Base-by-base conservation (phyloP, 2,888 invertebrate species). In the Dynastes tityus region DNA sequence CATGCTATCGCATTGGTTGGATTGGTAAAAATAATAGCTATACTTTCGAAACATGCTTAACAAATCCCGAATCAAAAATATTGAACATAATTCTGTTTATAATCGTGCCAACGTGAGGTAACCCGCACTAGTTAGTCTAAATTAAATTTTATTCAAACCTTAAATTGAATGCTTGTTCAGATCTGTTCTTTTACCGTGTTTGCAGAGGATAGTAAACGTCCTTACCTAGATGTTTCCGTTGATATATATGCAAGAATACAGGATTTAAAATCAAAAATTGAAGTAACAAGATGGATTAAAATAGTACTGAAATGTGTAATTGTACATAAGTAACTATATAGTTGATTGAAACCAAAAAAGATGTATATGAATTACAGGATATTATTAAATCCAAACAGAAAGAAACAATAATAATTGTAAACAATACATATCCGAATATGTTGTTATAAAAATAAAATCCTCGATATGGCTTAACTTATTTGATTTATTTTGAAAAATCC, bases 391-490 rank as follows among this genome's bases (percentile, higher is more conserved):
- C 32, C 27, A 58, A 22, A 58, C 55, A 58, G 22, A n/a, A 58
- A 58, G 45, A 45, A 67, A 67, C 58, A 73, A 73, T 58, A 73
- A 73, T 73, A 73, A 73, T 58, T 73, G 73, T 73, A 73, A 73
- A 73, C 73, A 58, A 77, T 70, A 77, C 77, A 77, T 77, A 77
- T 77, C 77, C 63, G 49, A 77, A 61, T 77, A 77, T 71, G 77
- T 77, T 77, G 77, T 70, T 77, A 77, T 77, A 77, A 73, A 61
- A 77, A 77, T 77, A 77, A 77, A 77, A 77, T 29, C 58, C 49
- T 77, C 77, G 40, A 58, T 58, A 73, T 73, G 73, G 58, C 73
- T 58, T 58, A 58, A 40, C 1, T 55, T 73, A 45, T 11, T 45
- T 45, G 45, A 45, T 45, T 45, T 45, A 45, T 45, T 45, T 45